Evolutionary conservation across 2,113 vertebrate genomes (phyloP), one percentile per base, ranked within the genome.

Genomic region (Muntiacus muntjak): DNA sequence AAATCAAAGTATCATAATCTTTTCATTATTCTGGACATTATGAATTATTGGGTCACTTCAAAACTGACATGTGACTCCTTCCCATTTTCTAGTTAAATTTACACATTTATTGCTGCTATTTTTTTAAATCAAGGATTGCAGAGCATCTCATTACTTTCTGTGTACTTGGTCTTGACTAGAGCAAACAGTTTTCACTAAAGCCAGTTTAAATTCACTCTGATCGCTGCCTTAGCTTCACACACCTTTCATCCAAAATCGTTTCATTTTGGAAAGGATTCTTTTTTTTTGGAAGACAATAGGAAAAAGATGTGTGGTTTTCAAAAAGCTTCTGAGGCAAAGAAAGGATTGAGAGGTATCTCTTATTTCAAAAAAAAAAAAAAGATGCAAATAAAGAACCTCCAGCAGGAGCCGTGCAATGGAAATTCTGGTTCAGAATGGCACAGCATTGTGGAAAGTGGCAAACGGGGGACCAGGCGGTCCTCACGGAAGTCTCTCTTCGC

Each of bases 401-500:
- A 19, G 52, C 28, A n/a, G 7, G 28, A 74, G 64, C 12, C 2
- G 0, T 0, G 11, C 58, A 10, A 4, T 19, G 28, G 47, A 28
- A 5, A 30, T 4, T n/a, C 6, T 1, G 36, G 50, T 9, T 50
- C 23, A 15, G 14, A n/a, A 11, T 0, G 55, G 71, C 11, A 0
- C 45, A 4, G 3, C 3, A 0, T 0, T 21, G 47, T 12, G 71
- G 52, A 5, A 45, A 45, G 28, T 10, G 15, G 25, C 45, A 14
- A 10, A n/a, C 6, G 1, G 3, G 3, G 23, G 4, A 2, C 43
- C 54, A 14, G 36, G n/a, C 0, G 43, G 55, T 7, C 7, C 15
- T 13, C 28, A 1, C 0, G 1, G 5, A 25, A 12, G 47, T 3
- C 1, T 0, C 23, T 28, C 87, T 54, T 33, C 6, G 11, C 23